Percentiles rank a stretch among this genome's conserved stretches.
Evolutionary conservation across 2,113 vertebrate genomes (phyloP).

Genomic region (Trematomus loennbergii): DNA sequence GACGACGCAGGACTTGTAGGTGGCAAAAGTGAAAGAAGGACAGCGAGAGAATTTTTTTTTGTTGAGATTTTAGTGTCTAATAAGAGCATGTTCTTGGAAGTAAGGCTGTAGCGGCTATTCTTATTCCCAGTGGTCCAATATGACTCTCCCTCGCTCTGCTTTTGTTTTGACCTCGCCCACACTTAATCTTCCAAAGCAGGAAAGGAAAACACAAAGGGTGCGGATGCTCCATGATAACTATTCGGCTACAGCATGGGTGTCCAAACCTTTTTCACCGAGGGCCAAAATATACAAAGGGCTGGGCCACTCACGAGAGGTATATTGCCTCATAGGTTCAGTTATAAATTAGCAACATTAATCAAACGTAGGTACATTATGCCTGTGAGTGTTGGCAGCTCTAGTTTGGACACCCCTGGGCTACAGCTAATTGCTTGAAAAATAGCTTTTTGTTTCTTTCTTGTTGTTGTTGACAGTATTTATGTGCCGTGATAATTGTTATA

Average conservation of each 20-base stretch:
- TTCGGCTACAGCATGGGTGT: too few species aligned
- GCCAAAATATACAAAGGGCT: too few species aligned
- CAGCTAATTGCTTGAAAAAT: neutral
- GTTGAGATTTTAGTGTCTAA: conserved; percentile 55
- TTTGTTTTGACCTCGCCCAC: conserved; percentile 37
- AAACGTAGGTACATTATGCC: too few species aligned
- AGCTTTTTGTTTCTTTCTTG: neutral
- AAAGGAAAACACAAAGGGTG: neutral
- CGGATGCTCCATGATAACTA: neutral
- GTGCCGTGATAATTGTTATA: neutral
- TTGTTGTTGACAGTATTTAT: neutral
- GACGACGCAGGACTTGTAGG: neutral
- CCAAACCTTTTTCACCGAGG: too few species aligned
- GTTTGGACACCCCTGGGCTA: neutral
- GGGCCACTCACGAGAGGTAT: too few species aligned
- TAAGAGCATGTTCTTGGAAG: conserved; percentile 47
- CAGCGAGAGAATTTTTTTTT: conserved; percentile 27
- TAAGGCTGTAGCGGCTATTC: conserved; percentile 11
- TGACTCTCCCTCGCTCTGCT: conserved; percentile 9
- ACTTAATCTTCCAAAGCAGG: conserved; percentile 43
- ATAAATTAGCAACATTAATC: too few species aligned
- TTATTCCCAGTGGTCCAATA: conserved; percentile 36
- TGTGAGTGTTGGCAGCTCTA: too few species aligned
- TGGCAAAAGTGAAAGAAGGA: conserved; percentile 13
- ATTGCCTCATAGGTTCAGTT: too few species aligned